Evolutionary conservation across 2,113 vertebrate genomes (phyloP).

Genomic region (Ploceus nigricollis): DNA sequence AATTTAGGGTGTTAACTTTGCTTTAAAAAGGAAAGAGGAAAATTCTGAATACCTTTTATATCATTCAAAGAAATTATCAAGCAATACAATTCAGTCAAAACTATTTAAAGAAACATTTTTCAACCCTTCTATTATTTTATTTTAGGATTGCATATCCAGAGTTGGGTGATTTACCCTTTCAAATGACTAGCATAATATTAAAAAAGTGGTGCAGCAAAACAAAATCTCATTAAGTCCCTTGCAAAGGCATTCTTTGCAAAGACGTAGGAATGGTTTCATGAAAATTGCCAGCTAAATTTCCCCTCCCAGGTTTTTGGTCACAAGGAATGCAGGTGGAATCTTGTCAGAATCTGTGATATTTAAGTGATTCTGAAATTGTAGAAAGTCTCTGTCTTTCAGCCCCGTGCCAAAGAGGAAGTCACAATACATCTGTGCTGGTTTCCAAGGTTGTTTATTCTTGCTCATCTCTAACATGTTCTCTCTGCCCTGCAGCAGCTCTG

Average conservation of each 20-base stretch:
- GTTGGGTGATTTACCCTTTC: neutral
- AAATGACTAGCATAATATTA: neutral
- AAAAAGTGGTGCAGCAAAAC: neutral
- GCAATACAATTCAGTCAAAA: neutral
- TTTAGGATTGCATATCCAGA: neutral
- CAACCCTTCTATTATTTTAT: neutral
- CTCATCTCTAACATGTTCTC: too few relatives aligned
- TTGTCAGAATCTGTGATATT: too few relatives aligned
- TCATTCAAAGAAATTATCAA: neutral
- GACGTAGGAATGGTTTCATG: neutral
- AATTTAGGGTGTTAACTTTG: neutral
- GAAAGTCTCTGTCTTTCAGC: too few relatives aligned
- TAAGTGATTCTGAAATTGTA: too few relatives aligned
- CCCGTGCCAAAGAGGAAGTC: too few relatives aligned
- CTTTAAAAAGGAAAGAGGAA: neutral
- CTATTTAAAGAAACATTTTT: neutral
- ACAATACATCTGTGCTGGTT: too few relatives aligned
- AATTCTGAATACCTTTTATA: neutral
- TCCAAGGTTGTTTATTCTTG: too few relatives aligned
- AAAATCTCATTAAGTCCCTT: neutral
- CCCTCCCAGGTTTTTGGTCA: neutral
- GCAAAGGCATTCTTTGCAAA: neutral
- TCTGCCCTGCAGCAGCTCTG: too few relatives aligned
- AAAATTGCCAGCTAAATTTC: neutral
- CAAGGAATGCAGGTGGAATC: neutral